Evolutionary conservation across 2,888 invertebrate genomes (phyloP).

Genomic region (Sminthurides aquaticus): DNA sequence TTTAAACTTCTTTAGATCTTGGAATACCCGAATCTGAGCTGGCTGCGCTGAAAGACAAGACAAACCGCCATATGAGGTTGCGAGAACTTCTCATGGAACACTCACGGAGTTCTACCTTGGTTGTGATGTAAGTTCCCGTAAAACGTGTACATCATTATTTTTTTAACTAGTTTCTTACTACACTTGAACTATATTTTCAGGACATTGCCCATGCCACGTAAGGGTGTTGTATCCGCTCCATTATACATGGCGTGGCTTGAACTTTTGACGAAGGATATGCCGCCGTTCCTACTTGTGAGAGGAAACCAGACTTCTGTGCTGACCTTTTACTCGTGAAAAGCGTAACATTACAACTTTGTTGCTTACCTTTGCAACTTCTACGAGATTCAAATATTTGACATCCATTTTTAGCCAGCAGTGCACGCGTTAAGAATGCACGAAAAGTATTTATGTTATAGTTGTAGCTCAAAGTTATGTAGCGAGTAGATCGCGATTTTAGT

Average conservation of each 20-base stretch:
- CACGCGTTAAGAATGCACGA: too few relatives aligned
- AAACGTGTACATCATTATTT: background rate
- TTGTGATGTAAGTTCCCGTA: constrained; percentile 78
- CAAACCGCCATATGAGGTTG: constrained; percentile 79
- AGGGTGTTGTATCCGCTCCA: constrained; percentile 79
- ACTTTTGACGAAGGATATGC: constrained; percentile 74
- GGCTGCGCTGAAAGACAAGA: constrained; percentile 72
- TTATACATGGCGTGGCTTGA: constrained; percentile 96
- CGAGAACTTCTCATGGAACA: constrained; percentile 75
- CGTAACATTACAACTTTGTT: too few relatives aligned
- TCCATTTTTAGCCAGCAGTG: too few relatives aligned
- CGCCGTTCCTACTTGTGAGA: constrained; percentile 54
- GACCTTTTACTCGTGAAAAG: constrained; percentile 25
- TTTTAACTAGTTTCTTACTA: background rate
- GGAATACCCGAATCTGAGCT: constrained; percentile 55
- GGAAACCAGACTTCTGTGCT: constrained; percentile 28
- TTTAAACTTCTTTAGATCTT: too few relatives aligned
- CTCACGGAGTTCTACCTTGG: constrained; percentile 71
- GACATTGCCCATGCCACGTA: constrained; percentile 89
- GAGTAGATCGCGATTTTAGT: too few relatives aligned
- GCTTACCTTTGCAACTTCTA: too few relatives aligned
- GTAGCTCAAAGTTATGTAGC: too few relatives aligned
- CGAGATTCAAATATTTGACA: too few relatives aligned
- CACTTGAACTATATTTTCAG: constrained; percentile 51
- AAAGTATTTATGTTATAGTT: too few relatives aligned